phyloP scores from a whole-genome alignment of 2,888 invertebrate species.

The Epinotia bilunana region DNA sequence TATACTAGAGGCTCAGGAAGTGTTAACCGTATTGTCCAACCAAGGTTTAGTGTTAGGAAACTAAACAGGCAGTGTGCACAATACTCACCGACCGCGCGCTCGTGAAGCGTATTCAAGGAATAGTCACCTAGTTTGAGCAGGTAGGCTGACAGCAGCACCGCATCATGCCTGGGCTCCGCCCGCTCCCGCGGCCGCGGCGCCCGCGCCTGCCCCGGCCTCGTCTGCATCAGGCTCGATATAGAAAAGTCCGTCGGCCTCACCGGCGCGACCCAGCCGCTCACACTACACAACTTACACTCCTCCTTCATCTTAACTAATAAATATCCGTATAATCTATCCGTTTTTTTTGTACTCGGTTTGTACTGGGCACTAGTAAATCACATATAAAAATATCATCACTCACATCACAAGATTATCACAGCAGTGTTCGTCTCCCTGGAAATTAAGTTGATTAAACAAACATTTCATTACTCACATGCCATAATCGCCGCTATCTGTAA shows the following conservation, averaged over 20 bases:
- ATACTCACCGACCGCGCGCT: conserved; percentile 78
- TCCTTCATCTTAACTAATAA: conserved; percentile 80
- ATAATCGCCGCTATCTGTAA: conserved; percentile 51
- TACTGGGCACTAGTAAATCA: conserved; percentile 84
- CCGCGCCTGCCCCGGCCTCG: conserved; percentile 61
- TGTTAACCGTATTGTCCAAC: background rate
- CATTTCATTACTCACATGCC: conserved; percentile 56
- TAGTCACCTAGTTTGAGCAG: conserved; percentile 84
- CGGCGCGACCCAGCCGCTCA: conserved; percentile 74
- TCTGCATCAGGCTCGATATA: conserved; percentile 80
- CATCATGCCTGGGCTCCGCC: conserved; percentile 75
- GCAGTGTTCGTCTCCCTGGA: conserved; percentile 73
- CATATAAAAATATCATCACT: conserved; percentile 83
- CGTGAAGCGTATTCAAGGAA: conserved; percentile 80
- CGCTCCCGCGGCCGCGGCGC: conserved; percentile 65
- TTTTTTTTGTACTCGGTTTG: conserved; percentile 85
- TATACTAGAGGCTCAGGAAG: too few species aligned
- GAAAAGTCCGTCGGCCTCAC: conserved; percentile 78
- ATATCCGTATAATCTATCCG: conserved; percentile 65
- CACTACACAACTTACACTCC: conserved; percentile 81
- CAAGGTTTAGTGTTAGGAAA: conserved; percentile 47
- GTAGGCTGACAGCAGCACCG: conserved; percentile 80
- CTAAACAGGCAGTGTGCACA: conserved; percentile 62
- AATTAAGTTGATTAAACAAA: conserved; percentile 45
- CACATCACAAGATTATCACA: conserved; percentile 83